phyloP scores from a whole-genome alignment of 2,113 vertebrate species.

The Fregata magnificens region DNA sequence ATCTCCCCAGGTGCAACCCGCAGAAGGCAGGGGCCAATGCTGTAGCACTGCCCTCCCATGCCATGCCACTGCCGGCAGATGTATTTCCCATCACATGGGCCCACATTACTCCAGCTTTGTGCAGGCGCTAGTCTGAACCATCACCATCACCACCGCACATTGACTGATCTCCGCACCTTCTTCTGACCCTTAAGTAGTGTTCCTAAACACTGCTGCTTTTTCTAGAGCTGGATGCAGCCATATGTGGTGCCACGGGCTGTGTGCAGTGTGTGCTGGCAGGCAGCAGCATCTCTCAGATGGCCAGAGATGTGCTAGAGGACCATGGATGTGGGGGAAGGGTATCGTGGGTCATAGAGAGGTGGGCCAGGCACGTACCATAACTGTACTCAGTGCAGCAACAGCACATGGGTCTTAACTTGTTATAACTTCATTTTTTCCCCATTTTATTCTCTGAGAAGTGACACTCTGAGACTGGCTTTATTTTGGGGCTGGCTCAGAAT shows the following conservation, averaged over 20 bases:
- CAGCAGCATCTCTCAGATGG: neutral
- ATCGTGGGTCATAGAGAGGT: rapidly evolving
- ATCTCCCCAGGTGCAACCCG: neutral
- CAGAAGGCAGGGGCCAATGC: neutral
- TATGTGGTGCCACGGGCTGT: neutral
- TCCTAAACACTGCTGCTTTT: neutral
- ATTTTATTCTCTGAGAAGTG: neutral
- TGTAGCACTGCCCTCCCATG: rapidly evolving
- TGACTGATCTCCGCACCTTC: neutral
- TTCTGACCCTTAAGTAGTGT: neutral
- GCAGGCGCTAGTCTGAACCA: neutral
- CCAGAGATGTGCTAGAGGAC: neutral
- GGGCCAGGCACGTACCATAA: rapidly evolving
- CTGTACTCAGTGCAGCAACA: neutral
- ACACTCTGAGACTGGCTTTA: neutral
- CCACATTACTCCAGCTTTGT: too few relatives aligned
- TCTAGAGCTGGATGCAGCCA: neutral
- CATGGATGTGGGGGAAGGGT: neutral
- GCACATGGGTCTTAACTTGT: neutral
- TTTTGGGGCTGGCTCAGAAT: neutral
- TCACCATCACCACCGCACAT: neutral
- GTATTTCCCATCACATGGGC: rapidly evolving
- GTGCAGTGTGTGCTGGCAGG: neutral
- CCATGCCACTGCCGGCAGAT: rapidly evolving
- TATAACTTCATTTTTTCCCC: neutral